Base-by-base conservation (phyloP, 2,797 vertebrate genomes). In the Rhadinocentrus ornatus region DNA sequence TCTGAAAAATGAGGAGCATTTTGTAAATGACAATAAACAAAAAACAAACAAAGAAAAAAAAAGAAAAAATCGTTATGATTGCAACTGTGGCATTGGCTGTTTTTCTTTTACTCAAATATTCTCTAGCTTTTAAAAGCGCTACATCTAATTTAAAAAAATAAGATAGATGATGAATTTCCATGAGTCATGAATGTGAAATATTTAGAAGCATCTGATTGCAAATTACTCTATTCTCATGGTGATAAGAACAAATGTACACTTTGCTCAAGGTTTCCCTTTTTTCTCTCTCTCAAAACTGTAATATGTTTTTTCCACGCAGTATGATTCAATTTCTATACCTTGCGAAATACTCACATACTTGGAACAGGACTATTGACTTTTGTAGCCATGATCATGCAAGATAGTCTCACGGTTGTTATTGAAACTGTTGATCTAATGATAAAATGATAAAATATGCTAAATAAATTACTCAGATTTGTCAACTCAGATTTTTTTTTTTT, bases 141-240 rank as follows among this genome's bases (percentile, higher is more conserved):
- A 61, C 35, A 66, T 52, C 22, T 16, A 26, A 72, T 50, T 64
- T 61, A 52, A 60, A 39, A n/a, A 18, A 53, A 58, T 20, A 62
- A 48, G 29, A 18, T 31, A 62, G 81, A 73, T 27, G 71, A 86
- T 64, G 44, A 46, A 57, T 4, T 29, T 71, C 39, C 24, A 57
- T 48, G 9, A 61, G 41, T 57, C 35, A 63, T 48, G 65, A 62
- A 53, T 62, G 34, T 65, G n/a, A 70, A 65, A 58, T 60, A 72
- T 64, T 62, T 53, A 15, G 6, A n/a, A 46, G 32, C 65, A 31
- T 31, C 12, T 71, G 46, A 44, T n/a, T 66, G 58, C 34, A 73
- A 50, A 76, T 75, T 22, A 55, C 29, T 46, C 59, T 34, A 54
- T 66, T 71, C 32, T 62, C 34, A 62, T 39, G 52, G 37, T 15